phyloP scores from a whole-genome alignment of 2,888 invertebrate genomes.

The Minunthozetes semirufus region DNA sequence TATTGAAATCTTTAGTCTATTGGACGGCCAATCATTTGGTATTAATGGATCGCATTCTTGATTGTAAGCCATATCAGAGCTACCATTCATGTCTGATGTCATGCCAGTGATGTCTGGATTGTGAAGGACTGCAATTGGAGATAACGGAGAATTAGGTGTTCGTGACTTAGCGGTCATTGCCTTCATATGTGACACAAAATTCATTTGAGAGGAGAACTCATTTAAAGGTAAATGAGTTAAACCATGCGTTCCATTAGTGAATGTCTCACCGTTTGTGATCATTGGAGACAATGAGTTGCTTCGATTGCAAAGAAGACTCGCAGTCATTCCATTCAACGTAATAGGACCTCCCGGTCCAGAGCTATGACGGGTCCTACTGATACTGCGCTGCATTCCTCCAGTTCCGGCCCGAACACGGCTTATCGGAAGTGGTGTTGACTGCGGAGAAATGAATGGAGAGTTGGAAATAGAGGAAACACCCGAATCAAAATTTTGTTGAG shows the following conservation, averaged over 20 bases:
- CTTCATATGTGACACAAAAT: background rate
- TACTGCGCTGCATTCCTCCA: conserved; percentile 8
- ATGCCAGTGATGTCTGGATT: background rate
- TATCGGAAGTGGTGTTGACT: conserved; percentile 42
- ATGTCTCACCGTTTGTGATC: conserved; percentile 32
- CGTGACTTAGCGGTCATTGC: background rate
- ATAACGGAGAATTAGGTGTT: conserved; percentile 21
- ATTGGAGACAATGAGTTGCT: conserved; percentile 38
- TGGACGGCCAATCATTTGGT: conserved; percentile 1
- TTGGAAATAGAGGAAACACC: conserved; percentile 45
- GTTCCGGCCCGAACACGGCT: conserved; percentile 38
- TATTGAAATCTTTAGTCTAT: background rate
- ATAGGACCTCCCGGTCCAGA: conserved; percentile 43
- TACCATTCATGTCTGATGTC: background rate
- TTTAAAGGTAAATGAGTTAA: background rate
- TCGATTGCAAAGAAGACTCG: conserved; percentile 25
- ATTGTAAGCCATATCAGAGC: conserved; percentile 11
- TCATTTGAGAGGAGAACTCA: background rate
- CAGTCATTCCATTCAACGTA: background rate
- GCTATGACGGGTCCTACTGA: conserved; percentile 43
- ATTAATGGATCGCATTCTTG: conserved; percentile 4
- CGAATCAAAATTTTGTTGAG: conserved; percentile 43
- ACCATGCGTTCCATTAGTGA: background rate
- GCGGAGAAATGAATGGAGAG: conserved; percentile 47
- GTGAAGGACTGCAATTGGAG: conserved; percentile 13